These are phyloP conservation scores for Platygyra sinensis DNA, from an alignment of 64 coral and sea anemone genomes.

Conservation along the genomic window DNA sequence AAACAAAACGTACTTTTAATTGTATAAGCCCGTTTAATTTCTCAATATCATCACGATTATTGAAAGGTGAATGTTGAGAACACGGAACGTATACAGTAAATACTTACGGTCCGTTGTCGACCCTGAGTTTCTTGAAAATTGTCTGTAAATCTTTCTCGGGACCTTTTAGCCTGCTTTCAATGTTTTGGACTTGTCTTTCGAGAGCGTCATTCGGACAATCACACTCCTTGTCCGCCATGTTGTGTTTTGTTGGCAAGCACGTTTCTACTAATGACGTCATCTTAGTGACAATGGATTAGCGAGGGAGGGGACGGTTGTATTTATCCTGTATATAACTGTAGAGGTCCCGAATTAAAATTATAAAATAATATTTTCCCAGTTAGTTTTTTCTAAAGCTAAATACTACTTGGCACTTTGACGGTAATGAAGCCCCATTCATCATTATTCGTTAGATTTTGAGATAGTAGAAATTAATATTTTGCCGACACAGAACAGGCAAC, in stretches of 20 bases:
- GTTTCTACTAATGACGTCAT: slow-evolving; percentile 48
- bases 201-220: not conserved
- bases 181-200: not conserved
- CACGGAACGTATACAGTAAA: not conserved
- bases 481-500: too few species aligned
- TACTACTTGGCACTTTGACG: too few species aligned
- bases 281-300: not conserved
- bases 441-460: too few species aligned
- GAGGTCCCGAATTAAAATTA: too few species aligned
- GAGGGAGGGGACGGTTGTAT: not conserved
- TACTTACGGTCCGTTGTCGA: slow-evolving; percentile 82
- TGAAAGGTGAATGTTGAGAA: not conserved
- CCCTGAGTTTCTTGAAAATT: slow-evolving; percentile 93
- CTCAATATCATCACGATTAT: not conserved
- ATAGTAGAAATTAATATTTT: too few species aligned
- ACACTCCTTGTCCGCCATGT: slow-evolving; percentile 12
- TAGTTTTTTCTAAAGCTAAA: too few species aligned
- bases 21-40: not conserved
- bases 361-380: too few species aligned
- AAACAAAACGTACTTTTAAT: not conserved
- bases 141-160: slow-evolving; percentile 86
- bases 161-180: not conserved
- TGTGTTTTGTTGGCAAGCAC: slow-evolving; percentile 60
- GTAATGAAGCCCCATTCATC: too few species aligned
- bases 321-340: too few species aligned